phyloP scores from a whole-genome alignment of 2,888 invertebrate species.

The Chouioia cunea region DNA sequence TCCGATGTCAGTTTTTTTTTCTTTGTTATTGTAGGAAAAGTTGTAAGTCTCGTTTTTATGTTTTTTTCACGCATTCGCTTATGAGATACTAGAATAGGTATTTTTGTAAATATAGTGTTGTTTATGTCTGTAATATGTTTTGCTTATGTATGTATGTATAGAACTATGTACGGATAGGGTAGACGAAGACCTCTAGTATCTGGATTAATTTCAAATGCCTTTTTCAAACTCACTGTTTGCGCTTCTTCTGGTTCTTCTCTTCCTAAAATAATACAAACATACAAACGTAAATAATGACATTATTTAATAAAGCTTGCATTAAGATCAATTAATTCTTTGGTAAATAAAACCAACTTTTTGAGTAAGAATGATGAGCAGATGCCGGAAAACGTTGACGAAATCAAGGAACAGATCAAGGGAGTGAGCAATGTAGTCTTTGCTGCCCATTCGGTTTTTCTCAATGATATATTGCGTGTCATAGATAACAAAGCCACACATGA shows the following conservation, averaged over 20 bases:
- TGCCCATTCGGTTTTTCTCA: slow-evolving; percentile 91
- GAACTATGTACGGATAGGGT: slow-evolving; percentile 62
- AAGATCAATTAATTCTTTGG: no score
- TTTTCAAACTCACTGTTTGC: slow-evolving; percentile 56
- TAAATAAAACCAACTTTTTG: slow-evolving; percentile 78
- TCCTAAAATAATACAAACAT: slow-evolving; percentile 53
- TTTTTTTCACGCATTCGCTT: slow-evolving; percentile 49
- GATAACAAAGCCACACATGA: slow-evolving; percentile 95
- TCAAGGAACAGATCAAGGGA: slow-evolving; percentile 95
- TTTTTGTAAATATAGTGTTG: slow-evolving; percentile 49
- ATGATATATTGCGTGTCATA: slow-evolving; percentile 98
- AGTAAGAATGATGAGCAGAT: slow-evolving; percentile 89
- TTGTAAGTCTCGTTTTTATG: slow-evolving; percentile 43
- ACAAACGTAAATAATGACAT: neutral
- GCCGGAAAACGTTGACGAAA: slow-evolving; percentile 93
- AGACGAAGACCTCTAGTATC: slow-evolving; percentile 67
- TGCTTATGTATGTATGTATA: slow-evolving; percentile 50
- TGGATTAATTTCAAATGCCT: slow-evolving; percentile 64
- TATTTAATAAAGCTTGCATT: neutral
- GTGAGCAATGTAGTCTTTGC: slow-evolving; percentile 93
- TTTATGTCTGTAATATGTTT: slow-evolving; percentile 49
- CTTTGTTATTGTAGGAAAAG: slow-evolving; percentile 40
- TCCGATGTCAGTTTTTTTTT: slow-evolving; percentile 33
- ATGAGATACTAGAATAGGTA: slow-evolving; percentile 55
- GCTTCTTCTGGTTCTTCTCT: slow-evolving; percentile 59